Percentiles rank a stretch among this genome's conserved stretches.
These are phyloP conservation scores for Drosophila pseudoananassae DNA, from an alignment of 1,140 invertebrate species.

Conservation along the genomic window DNA sequence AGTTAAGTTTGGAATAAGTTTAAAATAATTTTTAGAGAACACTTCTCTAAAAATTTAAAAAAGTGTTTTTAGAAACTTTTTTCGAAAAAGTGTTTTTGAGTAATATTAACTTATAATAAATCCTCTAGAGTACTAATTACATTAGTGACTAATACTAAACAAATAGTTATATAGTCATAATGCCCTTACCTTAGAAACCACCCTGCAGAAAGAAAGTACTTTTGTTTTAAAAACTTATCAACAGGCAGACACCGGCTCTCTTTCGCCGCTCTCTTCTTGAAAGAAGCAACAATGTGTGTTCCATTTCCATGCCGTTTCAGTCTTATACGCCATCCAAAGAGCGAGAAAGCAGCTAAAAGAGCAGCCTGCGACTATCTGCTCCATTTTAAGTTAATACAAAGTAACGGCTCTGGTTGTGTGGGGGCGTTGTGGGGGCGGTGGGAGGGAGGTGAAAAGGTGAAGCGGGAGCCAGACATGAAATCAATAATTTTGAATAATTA, in stretches of 20 bases:
- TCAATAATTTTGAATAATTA: slow-evolving; percentile 84
- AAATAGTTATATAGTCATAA: not conserved
- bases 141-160: not conserved
- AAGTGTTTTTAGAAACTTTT: too few relatives aligned
- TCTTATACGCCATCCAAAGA: slow-evolving; percentile 57
- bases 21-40: too few relatives aligned
- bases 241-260: slow-evolving; percentile 54
- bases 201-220: not conserved
- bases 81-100: too few relatives aligned
- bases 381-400: slow-evolving; percentile 65
- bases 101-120: too few relatives aligned
- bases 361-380: not conserved
- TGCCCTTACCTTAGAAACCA: not conserved
- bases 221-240: slow-evolving; percentile 57
- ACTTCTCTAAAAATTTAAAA: too few relatives aligned
- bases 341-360: slow-evolving; percentile 8
- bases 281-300: not conserved
- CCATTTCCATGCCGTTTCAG: slow-evolving; percentile 25
- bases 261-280: slow-evolving; percentile 4
- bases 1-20: too few relatives aligned
- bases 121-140: not conserved
- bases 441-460: slow-evolving; percentile 21
- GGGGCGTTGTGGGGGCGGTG: slow-evolving; percentile 17
- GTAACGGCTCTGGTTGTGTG: slow-evolving; percentile 67
- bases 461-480: slow-evolving; percentile 55